phyloP scores from a whole-genome alignment of 2,888 invertebrate genomes.

The Pammene fasciana region DNA sequence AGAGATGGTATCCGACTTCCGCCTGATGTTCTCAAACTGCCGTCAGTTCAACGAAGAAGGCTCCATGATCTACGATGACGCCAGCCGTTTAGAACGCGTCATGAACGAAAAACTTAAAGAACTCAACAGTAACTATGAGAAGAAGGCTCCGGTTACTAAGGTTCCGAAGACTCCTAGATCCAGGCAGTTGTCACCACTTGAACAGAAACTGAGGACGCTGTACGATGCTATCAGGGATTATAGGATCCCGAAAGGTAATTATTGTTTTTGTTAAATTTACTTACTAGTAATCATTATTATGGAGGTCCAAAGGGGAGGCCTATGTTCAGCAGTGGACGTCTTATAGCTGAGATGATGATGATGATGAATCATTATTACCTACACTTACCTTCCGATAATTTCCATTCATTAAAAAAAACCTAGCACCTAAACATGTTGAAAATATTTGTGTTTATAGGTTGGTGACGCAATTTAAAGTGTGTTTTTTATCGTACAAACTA shows the following conservation, averaged over 20 bases:
- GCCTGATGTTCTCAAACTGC: conserved; percentile 98
- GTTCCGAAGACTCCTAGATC: conserved; percentile 65
- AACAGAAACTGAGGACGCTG: conserved; percentile 92
- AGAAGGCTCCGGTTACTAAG: conserved; percentile 78
- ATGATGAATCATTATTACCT: no score
- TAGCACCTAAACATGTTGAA: no score
- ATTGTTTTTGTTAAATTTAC: neutral
- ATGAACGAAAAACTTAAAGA: conserved; percentile 92
- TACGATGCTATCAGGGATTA: conserved; percentile 96
- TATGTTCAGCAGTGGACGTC: no score
- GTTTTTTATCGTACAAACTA: no score
- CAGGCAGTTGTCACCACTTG: conserved; percentile 82
- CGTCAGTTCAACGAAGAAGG: conserved; percentile 98
- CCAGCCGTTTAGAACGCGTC: conserved; percentile 92
- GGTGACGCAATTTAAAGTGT: no score
- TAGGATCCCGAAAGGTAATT: conserved; percentile 81
- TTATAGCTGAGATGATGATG: no score
- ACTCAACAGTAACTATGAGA: conserved; percentile 82
- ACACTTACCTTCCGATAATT: no score
- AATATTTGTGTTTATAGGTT: no score
- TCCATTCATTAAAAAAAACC: no score
- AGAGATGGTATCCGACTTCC: conserved; percentile 92
- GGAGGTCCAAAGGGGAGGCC: no score
- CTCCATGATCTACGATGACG: conserved; percentile 97
- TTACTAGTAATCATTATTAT: no score